Conservation (phyloP, 2,113 vertebrate genomes). For the Sapayoa aenigma region DNA sequence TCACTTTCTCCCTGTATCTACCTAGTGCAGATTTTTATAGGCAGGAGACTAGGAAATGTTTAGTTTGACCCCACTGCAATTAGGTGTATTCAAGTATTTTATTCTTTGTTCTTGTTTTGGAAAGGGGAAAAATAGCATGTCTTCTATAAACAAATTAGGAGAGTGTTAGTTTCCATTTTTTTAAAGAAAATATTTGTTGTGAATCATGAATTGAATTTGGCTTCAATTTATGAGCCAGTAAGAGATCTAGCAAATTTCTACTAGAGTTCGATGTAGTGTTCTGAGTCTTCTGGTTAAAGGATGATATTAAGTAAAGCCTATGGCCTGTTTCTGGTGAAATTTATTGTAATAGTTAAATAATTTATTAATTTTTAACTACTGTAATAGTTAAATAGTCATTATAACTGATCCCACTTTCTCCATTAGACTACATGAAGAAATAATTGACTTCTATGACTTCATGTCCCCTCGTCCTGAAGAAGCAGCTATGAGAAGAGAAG, state of each 20-base stretch:
- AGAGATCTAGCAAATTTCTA: not conserved
- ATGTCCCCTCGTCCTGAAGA: constrained; percentile 96
- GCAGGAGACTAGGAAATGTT: not conserved
- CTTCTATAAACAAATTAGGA: not conserved
- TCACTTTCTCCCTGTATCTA: not conserved
- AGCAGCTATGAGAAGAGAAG: constrained; percentile 95
- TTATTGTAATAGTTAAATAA: not conserved
- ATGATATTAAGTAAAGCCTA: not conserved
- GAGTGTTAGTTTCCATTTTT: not conserved
- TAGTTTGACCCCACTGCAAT: not conserved
- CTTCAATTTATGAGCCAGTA: not conserved
- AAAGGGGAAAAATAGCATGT: not conserved
- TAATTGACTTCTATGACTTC: constrained; percentile 97
- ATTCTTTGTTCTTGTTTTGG: not conserved
- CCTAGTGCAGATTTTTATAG: not conserved
- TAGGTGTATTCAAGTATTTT: not conserved
- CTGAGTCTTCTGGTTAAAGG: not conserved
- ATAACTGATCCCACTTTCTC: not conserved
- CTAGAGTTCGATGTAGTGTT: not conserved
- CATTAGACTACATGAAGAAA: constrained; percentile 92
- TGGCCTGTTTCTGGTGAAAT: not conserved
- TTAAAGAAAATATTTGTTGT: not conserved
- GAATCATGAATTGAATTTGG: not conserved
- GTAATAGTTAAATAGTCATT: not conserved
- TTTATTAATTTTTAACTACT: too few species aligned